These are phyloP conservation scores for Andrena fulva DNA, from an alignment of 2,888 invertebrate species.

Conservation along the genomic window DNA sequence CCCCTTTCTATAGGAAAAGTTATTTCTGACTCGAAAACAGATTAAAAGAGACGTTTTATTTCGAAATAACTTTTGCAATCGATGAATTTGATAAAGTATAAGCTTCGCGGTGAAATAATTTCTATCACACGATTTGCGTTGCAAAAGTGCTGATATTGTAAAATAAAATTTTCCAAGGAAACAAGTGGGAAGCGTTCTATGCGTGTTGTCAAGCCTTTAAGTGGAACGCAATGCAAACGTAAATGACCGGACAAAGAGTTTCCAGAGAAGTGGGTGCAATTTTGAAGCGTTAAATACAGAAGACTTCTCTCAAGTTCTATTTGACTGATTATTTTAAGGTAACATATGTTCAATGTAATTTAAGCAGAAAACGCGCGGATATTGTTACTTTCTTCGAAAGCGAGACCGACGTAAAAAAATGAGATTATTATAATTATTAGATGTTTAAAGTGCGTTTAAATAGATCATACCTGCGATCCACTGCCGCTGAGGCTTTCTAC, in stretches of 20 bases:
- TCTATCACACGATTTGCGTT: not conserved
- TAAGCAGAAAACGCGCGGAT: not conserved
- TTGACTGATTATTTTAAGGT: not conserved
- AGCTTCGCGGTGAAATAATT: not conserved
- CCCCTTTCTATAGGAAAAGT: not conserved
- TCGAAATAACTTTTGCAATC: not conserved
- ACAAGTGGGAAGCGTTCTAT: constrained; percentile 56
- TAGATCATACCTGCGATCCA: constrained; percentile 79
- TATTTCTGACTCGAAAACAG: not conserved
- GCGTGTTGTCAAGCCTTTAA: constrained; percentile 61
- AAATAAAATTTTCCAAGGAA: not conserved
- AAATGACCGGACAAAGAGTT: constrained; percentile 34
- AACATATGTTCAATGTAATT: not conserved
- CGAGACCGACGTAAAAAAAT: too few species aligned
- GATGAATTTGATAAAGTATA: not conserved
- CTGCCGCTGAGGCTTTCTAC: constrained; percentile 81
- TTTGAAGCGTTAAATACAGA: not conserved
- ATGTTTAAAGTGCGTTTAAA: constrained; percentile 35
- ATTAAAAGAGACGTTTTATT: not conserved
- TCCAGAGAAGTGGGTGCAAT: constrained; percentile 36
- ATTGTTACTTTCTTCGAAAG: not conserved
- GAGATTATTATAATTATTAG: not conserved
- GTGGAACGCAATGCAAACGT: constrained; percentile 31
- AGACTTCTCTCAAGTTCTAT: not conserved
- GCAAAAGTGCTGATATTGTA: not conserved